Evolutionary conservation across 1,140 invertebrate species (phyloP).

Genomic region (Ostrea edulis): DNA sequence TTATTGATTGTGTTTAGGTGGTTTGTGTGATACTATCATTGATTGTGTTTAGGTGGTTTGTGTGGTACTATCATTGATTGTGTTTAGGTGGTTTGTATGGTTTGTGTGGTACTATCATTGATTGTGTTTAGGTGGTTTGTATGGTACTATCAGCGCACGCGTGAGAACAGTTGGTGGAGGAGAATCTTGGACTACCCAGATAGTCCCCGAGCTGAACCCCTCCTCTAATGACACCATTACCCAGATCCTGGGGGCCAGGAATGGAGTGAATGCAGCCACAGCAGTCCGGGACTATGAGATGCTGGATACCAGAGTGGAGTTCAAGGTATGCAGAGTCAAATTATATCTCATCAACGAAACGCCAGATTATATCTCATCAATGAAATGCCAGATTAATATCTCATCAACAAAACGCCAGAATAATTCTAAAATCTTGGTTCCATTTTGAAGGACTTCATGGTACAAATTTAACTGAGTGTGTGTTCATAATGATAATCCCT

Average conservation of each 20-base stretch:
- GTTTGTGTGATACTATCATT: slow-evolving; percentile 72
- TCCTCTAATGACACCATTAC: slow-evolving; percentile 71
- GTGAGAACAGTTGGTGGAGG: slow-evolving; percentile 76
- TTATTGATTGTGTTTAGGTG: slow-evolving; percentile 55
- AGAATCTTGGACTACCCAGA: slow-evolving; percentile 73
- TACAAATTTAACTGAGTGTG: too few relatives aligned
- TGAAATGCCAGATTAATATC: too few relatives aligned
- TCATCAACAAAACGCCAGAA: too few relatives aligned
- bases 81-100: slow-evolving; percentile 70
- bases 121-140: slow-evolving; percentile 63
- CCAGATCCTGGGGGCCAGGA: slow-evolving; percentile 69
- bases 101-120: slow-evolving; percentile 70
- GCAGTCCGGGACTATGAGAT: slow-evolving; percentile 71
- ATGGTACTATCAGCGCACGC: slow-evolving; percentile 70
- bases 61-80: slow-evolving; percentile 69
- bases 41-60: slow-evolving; percentile 60
- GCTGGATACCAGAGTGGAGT: slow-evolving; percentile 65
- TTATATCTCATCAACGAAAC: too few relatives aligned
- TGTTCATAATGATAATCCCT: too few relatives aligned
- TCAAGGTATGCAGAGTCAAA: slow-evolving; percentile 58
- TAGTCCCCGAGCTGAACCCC: slow-evolving; percentile 59
- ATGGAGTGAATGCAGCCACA: slow-evolving; percentile 61
- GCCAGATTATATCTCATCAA: too few relatives aligned
- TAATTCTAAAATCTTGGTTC: too few relatives aligned
- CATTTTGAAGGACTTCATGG: too few relatives aligned